phyloP scores from a whole-genome alignment of 2,797 vertebrate genomes.

The Hippopotamyrus pictus region DNA sequence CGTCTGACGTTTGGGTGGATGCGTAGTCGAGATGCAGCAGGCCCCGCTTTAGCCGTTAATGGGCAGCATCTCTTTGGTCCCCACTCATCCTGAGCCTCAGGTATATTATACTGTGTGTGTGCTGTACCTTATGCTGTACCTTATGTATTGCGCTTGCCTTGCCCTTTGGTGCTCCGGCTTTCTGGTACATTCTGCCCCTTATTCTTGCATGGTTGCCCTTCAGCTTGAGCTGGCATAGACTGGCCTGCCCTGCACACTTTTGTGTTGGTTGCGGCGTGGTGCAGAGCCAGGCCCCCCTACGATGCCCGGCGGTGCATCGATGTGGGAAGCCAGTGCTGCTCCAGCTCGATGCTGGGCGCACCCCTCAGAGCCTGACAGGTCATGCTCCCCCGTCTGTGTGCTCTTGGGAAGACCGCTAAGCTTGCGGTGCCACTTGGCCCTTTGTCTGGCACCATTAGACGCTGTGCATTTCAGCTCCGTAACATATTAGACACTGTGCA shows the following conservation, averaged over 20 bases:
- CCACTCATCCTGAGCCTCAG: neutral
- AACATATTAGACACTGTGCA: no score
- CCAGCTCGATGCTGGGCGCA: conserved; percentile 39
- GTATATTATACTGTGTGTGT: neutral
- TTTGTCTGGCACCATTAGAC: neutral
- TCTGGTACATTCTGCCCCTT: neutral
- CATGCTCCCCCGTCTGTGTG: neutral
- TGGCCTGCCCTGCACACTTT: conserved; percentile 36
- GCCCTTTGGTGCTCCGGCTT: neutral
- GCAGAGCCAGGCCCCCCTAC: conserved; percentile 38
- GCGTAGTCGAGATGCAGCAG: neutral
- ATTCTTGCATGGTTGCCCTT: neutral
- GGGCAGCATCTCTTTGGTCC: neutral
- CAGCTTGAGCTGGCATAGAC: neutral
- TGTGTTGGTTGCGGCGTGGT: conserved; percentile 28
- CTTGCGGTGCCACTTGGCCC: neutral
- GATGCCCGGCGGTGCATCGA: conserved; percentile 42
- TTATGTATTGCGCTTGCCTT: neutral
- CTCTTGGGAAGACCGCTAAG: neutral
- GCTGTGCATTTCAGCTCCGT: no score
- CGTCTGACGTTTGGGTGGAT: neutral
- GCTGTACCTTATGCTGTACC: neutral
- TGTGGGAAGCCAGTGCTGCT: conserved; percentile 38
- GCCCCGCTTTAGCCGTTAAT: neutral
- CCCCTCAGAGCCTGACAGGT: conserved; percentile 32